Evolutionary conservation across 2,888 invertebrate genomes (phyloP), one percentile per base, ranked within the genome.

Genomic region (Andricus quercusramuli): DNA sequence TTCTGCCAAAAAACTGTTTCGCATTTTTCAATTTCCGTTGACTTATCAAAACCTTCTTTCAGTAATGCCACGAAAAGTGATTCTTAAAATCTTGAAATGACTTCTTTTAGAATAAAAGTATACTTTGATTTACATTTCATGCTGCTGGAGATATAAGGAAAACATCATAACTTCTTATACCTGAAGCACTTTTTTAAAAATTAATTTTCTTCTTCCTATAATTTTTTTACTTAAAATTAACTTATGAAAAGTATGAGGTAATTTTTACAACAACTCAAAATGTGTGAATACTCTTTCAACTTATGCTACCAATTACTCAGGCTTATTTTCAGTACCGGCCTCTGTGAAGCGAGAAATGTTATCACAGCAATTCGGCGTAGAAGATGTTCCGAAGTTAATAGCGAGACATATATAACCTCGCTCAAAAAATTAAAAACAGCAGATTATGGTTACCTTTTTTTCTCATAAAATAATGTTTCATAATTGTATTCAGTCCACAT

Each of bases 21-120:
- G 32, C 13, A 56, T 74, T 74, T 74, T 74, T 74, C 74, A 74
- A 74, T 74, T 74, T 74, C 74, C 74, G 51, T 74, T 32, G 51
- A 74, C 32, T n/a, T 74, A 74, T 51, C 32, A 29, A 32, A 74
- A 74, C 32, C 51, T 74, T 32, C 51, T 51, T 22, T 74, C 74
- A 29, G 32, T n/a, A 56, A n/a, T 47, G 20, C 20, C 20, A 29
- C 13, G 51, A 68, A 13, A 56, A 51, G 29, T 29, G 20, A 56
- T 51, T 51, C n/a, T 8, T 1, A 11, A 67, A 37, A 67, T 44
- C 44, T 37, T 22, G 15, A 67, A 37, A 22, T 44, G 13, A 8
- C 3, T 32, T 41, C 20, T 66, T 65, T 17, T 1, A 15, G 64
- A 17, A 25, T 6, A 65, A 32, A 65, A 51, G 20, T 51, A 51